phyloP scores from a whole-genome alignment of 2,113 vertebrate species.

The Myotis lucifugus region DNA sequence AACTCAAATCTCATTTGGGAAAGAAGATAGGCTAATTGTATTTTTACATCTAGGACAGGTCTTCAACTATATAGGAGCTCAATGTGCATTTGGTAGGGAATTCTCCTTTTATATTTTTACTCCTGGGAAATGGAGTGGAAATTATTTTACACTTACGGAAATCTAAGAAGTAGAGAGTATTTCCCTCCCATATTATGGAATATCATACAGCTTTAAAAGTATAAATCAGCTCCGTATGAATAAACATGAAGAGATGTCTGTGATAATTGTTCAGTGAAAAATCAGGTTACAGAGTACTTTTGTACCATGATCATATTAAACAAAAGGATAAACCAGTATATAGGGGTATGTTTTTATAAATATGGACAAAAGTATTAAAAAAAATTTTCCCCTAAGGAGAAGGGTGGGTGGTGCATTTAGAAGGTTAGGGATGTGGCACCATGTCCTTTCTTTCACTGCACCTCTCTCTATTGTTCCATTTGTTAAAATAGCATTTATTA shows the following conservation, averaged over 20 bases:
- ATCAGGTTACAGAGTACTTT: not conserved
- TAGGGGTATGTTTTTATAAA: not conserved
- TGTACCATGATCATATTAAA: not conserved
- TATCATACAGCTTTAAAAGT: not conserved
- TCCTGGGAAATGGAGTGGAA: not conserved
- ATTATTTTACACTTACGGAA: not conserved
- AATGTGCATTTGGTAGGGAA: not conserved
- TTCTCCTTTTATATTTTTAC: not conserved
- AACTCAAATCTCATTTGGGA: not conserved
- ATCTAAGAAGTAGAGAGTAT: not conserved
- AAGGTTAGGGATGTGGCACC: not conserved
- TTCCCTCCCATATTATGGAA: not conserved
- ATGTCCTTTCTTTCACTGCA: not conserved
- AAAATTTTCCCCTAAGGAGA: not conserved
- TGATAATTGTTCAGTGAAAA: not conserved
- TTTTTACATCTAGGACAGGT: not conserved
- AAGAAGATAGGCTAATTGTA: not conserved
- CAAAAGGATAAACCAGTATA: not conserved
- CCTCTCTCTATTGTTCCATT: not conserved
- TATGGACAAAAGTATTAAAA: not conserved
- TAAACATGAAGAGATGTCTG: not conserved
- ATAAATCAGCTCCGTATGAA: not conserved
- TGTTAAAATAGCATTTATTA: not conserved
- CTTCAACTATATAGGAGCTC: not conserved
- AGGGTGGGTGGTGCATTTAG: not conserved